Conservation (phyloP, 2,113 vertebrate genomes). For the Chloebia gouldiae region DNA sequence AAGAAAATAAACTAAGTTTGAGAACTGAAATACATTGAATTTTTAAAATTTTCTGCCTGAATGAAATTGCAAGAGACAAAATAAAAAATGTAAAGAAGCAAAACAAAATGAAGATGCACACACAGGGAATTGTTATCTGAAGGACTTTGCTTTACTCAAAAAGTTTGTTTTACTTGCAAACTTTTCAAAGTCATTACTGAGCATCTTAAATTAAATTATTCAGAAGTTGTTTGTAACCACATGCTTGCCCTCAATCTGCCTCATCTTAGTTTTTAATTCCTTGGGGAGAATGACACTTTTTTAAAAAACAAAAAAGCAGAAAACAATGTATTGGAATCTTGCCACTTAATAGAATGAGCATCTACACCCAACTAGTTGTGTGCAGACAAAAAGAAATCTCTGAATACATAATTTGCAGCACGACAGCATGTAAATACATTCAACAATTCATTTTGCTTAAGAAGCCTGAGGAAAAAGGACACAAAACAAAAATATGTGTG, state of each 20-base stretch:
- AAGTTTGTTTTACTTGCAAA: constrained; percentile 32
- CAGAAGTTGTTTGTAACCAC: background rate
- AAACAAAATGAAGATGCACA: background rate
- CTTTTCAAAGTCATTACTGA: constrained; percentile 57
- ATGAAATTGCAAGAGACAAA: background rate
- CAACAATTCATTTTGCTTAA: background rate
- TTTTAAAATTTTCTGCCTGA: background rate
- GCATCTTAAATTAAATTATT: constrained; percentile 36
- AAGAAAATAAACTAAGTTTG: background rate
- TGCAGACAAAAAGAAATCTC: background rate
- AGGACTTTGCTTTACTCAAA: background rate
- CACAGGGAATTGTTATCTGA: background rate
- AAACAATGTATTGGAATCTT: constrained; percentile 32
- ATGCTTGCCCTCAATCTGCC: constrained; percentile 35
- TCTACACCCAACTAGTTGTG: background rate
- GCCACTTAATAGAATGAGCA: constrained; percentile 36
- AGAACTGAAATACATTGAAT: background rate
- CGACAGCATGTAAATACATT: background rate
- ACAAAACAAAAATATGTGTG: background rate
- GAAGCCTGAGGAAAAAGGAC: constrained; percentile 17
- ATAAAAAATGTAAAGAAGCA: background rate
- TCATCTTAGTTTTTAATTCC: constrained; percentile 28
- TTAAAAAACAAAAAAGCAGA: background rate
- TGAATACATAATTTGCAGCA: background rate
- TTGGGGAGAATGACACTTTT: background rate